Percentiles rank a stretch among this genome's conserved stretches.
These are phyloP conservation scores for Peromyscus attwateri DNA, from an alignment of 2,797 vertebrate species.

Conservation along the genomic window DNA sequence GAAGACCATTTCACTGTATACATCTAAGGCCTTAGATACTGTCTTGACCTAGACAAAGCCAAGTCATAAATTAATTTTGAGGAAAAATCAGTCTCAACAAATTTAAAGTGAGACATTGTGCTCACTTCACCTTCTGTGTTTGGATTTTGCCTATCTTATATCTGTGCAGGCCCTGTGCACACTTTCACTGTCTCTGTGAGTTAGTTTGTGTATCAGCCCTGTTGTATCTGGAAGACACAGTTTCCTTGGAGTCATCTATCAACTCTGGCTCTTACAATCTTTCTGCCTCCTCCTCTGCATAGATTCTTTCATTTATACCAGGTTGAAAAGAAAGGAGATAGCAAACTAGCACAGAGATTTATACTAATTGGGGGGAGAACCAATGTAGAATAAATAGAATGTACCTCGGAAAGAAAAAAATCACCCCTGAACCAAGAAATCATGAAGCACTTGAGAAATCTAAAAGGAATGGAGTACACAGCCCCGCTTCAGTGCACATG, in stretches of 20 bases:
- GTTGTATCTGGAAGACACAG: neutral
- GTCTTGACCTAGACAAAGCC: neutral
- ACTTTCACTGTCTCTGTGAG: neutral
- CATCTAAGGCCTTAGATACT: neutral
- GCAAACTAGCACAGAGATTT: neutral
- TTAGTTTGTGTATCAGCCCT: neutral
- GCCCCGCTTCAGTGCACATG: neutral
- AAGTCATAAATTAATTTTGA: conserved; percentile 34
- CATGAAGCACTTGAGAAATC: neutral
- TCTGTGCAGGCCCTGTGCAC: neutral
- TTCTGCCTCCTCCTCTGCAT: neutral
- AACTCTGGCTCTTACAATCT: neutral
- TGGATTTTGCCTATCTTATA: neutral
- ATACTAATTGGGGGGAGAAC: neutral
- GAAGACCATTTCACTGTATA: neutral
- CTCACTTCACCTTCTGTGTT: neutral
- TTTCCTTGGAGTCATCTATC: neutral
- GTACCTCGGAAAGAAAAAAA: conserved; percentile 25
- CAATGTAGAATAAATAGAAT: conserved; percentile 19
- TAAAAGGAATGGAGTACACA: neutral
- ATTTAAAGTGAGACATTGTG: neutral
- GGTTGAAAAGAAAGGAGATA: neutral
- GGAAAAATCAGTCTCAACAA: neutral
- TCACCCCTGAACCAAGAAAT: neutral
- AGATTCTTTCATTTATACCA: neutral